phyloP scores from a whole-genome alignment of 2,888 invertebrate species.

The Nineta flava region DNA sequence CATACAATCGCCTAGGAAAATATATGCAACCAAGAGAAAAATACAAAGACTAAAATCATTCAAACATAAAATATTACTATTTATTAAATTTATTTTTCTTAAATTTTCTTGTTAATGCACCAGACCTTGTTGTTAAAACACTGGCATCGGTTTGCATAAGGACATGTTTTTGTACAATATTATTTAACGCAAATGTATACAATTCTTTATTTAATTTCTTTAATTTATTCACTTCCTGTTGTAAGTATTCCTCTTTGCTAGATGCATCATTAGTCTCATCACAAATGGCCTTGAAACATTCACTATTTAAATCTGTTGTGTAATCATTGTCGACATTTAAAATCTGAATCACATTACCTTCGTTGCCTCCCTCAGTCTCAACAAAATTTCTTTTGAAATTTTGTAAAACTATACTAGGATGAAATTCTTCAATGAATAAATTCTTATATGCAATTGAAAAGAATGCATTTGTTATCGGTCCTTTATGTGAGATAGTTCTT shows the following conservation, averaged over 20 bases:
- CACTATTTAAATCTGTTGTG: conserved; percentile 4
- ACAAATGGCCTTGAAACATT: conserved; percentile 10
- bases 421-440: conserved; percentile 40
- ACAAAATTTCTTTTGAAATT: conserved; percentile 45
- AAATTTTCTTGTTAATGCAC: no score
- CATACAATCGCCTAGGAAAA: no score
- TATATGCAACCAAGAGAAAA: no score
- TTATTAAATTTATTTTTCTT: no score
- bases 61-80: no score
- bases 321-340: conserved; percentile 14
- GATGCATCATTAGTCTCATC: not conserved
- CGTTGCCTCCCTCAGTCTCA: conserved; percentile 31
- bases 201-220: conserved; percentile 41
- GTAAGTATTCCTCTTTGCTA: conserved; percentile 16
- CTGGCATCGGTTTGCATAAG: no score
- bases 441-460: conserved; percentile 43
- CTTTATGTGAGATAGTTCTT: conserved; percentile 53
- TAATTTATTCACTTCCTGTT: conserved; percentile 34
- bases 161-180: conserved; percentile 20
- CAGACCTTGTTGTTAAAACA: no score
- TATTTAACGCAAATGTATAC: conserved; percentile 35
- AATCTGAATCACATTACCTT: conserved; percentile 28
- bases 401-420: conserved; percentile 37
- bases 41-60: no score
- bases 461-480: conserved; percentile 54